Evolutionary conservation across 2,888 invertebrate species (phyloP).

Genomic region (Mechanitis mazaeus): DNA sequence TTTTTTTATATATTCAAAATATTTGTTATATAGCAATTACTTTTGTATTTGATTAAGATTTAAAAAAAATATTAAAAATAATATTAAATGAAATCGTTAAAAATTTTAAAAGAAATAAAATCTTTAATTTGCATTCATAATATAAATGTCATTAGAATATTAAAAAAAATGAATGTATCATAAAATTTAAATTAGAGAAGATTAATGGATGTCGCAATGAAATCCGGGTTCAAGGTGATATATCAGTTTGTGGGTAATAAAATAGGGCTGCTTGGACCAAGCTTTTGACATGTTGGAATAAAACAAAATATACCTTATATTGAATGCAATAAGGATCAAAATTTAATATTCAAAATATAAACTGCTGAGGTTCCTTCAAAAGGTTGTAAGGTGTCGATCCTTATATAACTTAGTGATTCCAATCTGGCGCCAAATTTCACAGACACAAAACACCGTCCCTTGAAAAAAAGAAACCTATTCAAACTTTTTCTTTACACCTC

Average conservation of each 20-base stretch:
- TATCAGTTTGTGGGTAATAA: slow-evolving; percentile 40
- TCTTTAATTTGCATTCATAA: too few species aligned
- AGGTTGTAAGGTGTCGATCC: slow-evolving; percentile 60
- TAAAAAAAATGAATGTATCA: slow-evolving; percentile 8
- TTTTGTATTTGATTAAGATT: neutral
- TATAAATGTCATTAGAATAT: slow-evolving; percentile 18
- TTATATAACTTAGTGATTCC: slow-evolving; percentile 56
- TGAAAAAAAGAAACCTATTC: slow-evolving; percentile 38
- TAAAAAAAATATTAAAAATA: neutral
- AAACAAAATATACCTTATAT: slow-evolving; percentile 33
- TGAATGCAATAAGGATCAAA: slow-evolving; percentile 8
- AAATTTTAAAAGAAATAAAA: too few species aligned
- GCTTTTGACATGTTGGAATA: slow-evolving; percentile 51
- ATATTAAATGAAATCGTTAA: too few species aligned
- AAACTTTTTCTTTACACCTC: slow-evolving; percentile 30
- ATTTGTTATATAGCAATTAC: neutral
- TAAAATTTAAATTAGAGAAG: slow-evolving; percentile 34
- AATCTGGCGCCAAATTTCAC: slow-evolving; percentile 73
- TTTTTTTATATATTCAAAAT: too few species aligned
- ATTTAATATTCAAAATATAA: slow-evolving; percentile 27
- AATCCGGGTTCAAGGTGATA: slow-evolving; percentile 36
- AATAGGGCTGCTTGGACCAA: slow-evolving; percentile 29
- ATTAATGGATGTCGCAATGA: slow-evolving; percentile 32
- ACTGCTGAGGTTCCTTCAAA: slow-evolving; percentile 39
- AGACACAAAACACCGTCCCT: slow-evolving; percentile 48